These are phyloP conservation scores for Myotis yumanensis DNA, from an alignment of 2,113 vertebrate species.

Conservation along the genomic window DNA sequence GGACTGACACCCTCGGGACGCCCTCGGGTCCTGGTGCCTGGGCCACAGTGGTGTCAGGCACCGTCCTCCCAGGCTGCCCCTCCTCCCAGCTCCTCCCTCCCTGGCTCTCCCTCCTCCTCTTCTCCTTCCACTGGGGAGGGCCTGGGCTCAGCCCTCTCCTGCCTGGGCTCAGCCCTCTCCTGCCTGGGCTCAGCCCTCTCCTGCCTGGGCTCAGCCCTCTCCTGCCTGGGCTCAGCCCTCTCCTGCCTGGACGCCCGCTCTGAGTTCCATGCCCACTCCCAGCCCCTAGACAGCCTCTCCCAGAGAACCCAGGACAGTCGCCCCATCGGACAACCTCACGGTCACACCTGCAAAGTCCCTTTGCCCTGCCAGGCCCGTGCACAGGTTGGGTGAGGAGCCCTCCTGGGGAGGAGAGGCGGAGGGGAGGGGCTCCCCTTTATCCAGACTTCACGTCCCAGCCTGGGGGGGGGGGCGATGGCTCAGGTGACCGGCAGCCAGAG, in stretches of 20 bases:
- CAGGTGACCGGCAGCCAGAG: neutral
- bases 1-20: rapidly evolving
- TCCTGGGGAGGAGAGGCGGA: rapidly evolving
- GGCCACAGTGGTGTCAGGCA: rapidly evolving
- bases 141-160: neutral
- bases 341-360: neutral
- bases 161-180: too few relatives aligned
- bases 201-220: too few relatives aligned
- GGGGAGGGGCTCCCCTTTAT: too few relatives aligned
- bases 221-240: neutral
- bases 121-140: neutral
- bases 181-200: too few relatives aligned
- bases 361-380: neutral
- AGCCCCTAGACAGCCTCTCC: neutral
- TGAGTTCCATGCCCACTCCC: neutral
- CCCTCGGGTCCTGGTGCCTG: rapidly evolving
- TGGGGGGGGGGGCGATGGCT: rapidly evolving
- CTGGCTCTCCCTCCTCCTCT: neutral
- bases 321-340: rapidly evolving
- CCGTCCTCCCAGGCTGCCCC: rapidly evolving
- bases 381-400: too few relatives aligned
- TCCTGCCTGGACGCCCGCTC: neutral
- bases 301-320: rapidly evolving
- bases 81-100: too few relatives aligned
- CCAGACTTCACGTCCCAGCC: neutral